Conservation (phyloP, 1,140 invertebrate genomes). For the Chelonus insularis region DNA sequence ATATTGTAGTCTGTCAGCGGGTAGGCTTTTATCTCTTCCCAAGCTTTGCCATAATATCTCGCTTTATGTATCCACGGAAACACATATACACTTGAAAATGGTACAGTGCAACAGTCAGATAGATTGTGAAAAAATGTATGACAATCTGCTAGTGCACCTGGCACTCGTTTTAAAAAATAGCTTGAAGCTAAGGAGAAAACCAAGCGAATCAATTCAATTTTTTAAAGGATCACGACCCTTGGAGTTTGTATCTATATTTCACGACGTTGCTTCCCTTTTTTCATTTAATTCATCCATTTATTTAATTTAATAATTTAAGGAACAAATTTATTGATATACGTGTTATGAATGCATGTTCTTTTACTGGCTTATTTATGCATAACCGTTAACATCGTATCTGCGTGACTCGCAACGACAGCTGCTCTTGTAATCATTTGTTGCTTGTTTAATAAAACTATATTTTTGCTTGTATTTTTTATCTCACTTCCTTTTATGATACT, state of each 20-base stretch:
- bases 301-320: neutral
- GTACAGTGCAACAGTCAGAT: neutral
- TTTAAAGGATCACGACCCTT: slow-evolving; percentile 7
- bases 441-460: neutral
- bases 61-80: neutral
- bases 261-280: neutral
- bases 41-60: slow-evolving; percentile 5
- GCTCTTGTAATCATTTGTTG: neutral
- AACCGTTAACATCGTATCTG: neutral
- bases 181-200: neutral
- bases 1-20: slow-evolving; percentile 20
- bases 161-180: slow-evolving; percentile 1
- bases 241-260: neutral
- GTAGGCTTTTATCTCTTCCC: slow-evolving; percentile 18
- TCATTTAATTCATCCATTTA: neutral
- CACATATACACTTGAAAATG: neutral
- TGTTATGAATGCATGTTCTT: neutral
- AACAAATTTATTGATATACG: neutral
- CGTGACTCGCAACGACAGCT: slow-evolving; percentile 8
- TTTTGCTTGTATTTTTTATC: neutral
- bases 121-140: neutral
- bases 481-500: too few relatives aligned
- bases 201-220: slow-evolving; percentile 14
- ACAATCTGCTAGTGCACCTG: slow-evolving; percentile 11
- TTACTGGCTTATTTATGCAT: slow-evolving; percentile 7